Evolutionary conservation across 2,113 vertebrate species (phyloP), one percentile per base, ranked within the genome.

Genomic region (Vidua chalybeata): DNA sequence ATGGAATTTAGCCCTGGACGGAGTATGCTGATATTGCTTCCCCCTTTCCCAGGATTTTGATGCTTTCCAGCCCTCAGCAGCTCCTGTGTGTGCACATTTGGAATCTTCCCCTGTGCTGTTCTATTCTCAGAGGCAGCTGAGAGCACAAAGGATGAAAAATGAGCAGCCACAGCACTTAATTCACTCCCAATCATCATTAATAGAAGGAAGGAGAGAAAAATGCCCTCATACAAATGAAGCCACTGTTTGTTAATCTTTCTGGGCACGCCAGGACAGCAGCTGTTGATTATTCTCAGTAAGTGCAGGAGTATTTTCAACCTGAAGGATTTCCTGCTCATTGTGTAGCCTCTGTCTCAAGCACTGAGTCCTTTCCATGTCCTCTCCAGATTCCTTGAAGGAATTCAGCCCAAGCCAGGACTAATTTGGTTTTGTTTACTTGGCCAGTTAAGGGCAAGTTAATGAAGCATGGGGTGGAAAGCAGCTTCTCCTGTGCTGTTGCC

Each of bases 361-460:
- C 33, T 1, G 10, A 73, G 41, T 39, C 76, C 49, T 74, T 75
- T 86, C 74, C 71, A 10, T 41, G 14, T 48, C 78, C 79, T 41
- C 28, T 6, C 18, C 64, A 62, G 24, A 54, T n/a, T 59, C 79
- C 85, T 84, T 71, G 39, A 91, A 67, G 82, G 81, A 59, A 84
- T 2, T 3, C 72, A 88, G 39, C 27, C 55, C 85, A 23, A 93
- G 75, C 56, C 75, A 48, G 59, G 87, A 63, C 20, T 45, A 33
- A 86, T 92, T 81, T 90, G 56, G 2, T 88, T 94, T 77, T 95
- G 90, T 92, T 95, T 96, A 84, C 79, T 90, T 75, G 76, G 56
- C 79, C 93, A 87, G 76, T 96, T 90, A 96, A 56, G 93, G 76
- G 72, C 79, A 78, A 87, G 46, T 68, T 94, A 96, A 96, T 90